Conservation (phyloP, 2,888 invertebrate species). For the Pocota personata region DNA sequence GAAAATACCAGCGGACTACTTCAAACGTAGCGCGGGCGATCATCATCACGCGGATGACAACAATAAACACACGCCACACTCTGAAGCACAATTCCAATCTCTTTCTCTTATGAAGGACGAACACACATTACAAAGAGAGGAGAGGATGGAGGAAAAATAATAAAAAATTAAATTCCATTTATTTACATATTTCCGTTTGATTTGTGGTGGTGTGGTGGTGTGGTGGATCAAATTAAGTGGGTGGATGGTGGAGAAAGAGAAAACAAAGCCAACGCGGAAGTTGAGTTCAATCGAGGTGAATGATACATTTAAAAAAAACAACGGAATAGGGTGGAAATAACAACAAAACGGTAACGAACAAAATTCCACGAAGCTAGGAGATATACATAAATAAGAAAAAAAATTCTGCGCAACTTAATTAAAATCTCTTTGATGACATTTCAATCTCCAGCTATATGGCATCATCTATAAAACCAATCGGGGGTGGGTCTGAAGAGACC, state of each 20-base stretch:
- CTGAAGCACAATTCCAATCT: slow-evolving; percentile 14
- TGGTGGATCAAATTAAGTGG: slow-evolving; percentile 27
- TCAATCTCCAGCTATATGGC: slow-evolving; percentile 9
- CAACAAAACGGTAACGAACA: background rate
- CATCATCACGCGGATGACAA: slow-evolving; percentile 48
- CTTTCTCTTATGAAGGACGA: slow-evolving; percentile 58
- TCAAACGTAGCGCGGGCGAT: slow-evolving; percentile 29
- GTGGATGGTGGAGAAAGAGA: slow-evolving; percentile 42
- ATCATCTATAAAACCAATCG: slow-evolving; percentile 4
- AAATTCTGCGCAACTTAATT: slow-evolving; percentile 14
- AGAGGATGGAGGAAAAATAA: slow-evolving; percentile 10
- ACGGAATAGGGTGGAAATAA: slow-evolving; percentile 4
- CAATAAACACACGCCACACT: slow-evolving; percentile 42
- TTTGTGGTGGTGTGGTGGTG: slow-evolving; percentile 33
- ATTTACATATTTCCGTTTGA: slow-evolving; percentile 36
- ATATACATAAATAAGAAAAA: background rate
- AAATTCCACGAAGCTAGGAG: background rate
- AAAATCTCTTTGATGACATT: slow-evolving; percentile 34
- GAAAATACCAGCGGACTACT: slow-evolving; percentile 28
- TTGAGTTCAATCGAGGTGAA: slow-evolving; percentile 44
- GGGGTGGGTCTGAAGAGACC: slow-evolving; percentile 7
- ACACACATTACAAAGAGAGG: background rate
- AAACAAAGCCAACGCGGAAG: slow-evolving; percentile 61
- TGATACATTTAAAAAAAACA: slow-evolving; percentile 27
- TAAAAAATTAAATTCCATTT: slow-evolving; percentile 4